Conservation (phyloP, 2,888 invertebrate genomes). For the Tribolium freemani region DNA sequence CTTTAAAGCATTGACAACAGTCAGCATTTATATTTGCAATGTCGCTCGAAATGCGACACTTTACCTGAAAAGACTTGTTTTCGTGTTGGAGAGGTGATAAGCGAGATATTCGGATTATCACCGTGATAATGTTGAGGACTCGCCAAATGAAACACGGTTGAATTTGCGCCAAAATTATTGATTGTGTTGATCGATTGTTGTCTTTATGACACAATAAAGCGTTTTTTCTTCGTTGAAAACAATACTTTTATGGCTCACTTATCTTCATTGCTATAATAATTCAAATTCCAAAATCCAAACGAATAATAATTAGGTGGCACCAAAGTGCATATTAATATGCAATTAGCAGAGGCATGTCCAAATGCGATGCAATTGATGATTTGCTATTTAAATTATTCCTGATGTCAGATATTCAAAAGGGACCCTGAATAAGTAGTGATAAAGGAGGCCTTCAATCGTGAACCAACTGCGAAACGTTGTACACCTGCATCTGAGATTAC, state of each 20-base stretch:
- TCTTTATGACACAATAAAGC: not conserved
- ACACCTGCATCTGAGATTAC: constrained; percentile 9
- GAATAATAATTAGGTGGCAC: not conserved
- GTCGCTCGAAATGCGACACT: constrained; percentile 15
- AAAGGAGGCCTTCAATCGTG: not conserved
- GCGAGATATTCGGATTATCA: not conserved
- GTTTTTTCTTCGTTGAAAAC: not conserved
- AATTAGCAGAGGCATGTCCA: constrained; percentile 6
- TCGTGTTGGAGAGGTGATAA: constrained; percentile 5
- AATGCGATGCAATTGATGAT: constrained; percentile 10
- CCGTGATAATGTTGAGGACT: not conserved
- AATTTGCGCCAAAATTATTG: constrained; percentile 26
- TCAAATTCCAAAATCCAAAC: constrained; percentile 16
- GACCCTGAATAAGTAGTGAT: not conserved
- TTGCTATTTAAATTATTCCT: constrained; percentile 19
- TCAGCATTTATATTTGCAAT: constrained; percentile 23
- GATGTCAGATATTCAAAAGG: not conserved
- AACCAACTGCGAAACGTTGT: not conserved
- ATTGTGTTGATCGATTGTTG: not conserved
- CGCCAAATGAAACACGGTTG: constrained; percentile 1
- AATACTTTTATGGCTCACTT: not conserved
- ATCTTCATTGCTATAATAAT: not conserved
- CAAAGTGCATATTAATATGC: constrained; percentile 28
- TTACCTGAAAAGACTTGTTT: not conserved
- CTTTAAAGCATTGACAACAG: not conserved